Conservation (phyloP, 2,113 vertebrate species). For the Podilymbus podiceps region DNA sequence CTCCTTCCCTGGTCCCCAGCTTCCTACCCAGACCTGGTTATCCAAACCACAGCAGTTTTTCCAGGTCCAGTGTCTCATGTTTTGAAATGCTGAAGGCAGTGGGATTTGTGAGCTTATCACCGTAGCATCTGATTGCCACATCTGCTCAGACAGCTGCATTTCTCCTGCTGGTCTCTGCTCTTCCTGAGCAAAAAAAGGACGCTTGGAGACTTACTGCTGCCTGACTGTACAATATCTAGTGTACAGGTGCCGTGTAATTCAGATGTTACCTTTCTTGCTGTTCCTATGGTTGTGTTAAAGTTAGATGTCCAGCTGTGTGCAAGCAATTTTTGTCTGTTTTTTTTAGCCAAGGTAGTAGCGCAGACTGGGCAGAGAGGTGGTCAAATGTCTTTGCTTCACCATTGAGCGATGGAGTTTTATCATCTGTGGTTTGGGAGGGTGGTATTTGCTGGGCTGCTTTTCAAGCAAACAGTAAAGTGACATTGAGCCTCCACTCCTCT, state of each 20-base stretch:
- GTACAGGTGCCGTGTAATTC: rapidly evolving
- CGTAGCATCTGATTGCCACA: background rate
- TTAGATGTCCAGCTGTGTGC: background rate
- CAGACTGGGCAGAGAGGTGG: background rate
- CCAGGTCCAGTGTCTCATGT: background rate
- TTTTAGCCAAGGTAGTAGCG: background rate
- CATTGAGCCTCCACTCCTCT: background rate
- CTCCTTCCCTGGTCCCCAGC: background rate
- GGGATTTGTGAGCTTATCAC: background rate
- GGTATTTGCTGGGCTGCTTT: background rate
- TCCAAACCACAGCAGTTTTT: background rate
- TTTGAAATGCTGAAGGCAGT: background rate
- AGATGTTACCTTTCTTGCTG: background rate
- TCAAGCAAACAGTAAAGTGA: background rate
- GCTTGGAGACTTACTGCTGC: background rate
- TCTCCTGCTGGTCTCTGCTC: background rate
- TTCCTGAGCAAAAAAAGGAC: background rate
- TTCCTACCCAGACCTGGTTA: background rate
- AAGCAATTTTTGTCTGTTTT: background rate
- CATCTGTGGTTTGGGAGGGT: background rate
- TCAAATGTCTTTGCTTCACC: background rate
- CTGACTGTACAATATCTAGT: background rate
- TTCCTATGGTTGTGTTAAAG: background rate
- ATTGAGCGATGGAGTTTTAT: background rate
- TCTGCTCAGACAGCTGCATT: background rate